Conservation (phyloP, 2,797 vertebrate genomes). For the Enteromius fasciolatus region DNA sequence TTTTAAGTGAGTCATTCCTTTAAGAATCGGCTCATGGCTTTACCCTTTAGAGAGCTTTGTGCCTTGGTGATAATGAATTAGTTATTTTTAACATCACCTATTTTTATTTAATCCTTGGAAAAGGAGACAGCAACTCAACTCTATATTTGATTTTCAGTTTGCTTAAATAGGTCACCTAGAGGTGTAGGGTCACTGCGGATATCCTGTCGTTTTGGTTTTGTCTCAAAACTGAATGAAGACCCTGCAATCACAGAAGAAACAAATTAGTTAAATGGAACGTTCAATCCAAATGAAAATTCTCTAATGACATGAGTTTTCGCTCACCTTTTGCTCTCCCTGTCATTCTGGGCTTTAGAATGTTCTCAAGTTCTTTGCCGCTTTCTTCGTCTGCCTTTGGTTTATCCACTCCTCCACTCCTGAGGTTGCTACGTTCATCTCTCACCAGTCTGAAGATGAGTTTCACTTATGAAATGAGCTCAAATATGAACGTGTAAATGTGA, state of each 20-base stretch:
- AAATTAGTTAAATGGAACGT: constrained; percentile 33
- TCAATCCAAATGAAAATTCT: background rate
- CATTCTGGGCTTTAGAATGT: constrained; percentile 25
- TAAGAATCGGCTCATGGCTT: background rate
- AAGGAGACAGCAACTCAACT: background rate
- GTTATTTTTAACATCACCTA: background rate
- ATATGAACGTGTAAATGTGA: background rate
- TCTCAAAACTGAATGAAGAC: constrained; percentile 88
- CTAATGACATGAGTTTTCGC: background rate
- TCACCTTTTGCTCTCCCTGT: constrained; percentile 33
- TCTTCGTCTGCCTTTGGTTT: constrained; percentile 51
- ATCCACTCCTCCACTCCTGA: constrained; percentile 16
- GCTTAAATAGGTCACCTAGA: constrained; percentile 44
- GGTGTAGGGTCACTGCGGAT: constrained; percentile 95
- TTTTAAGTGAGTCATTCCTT: background rate
- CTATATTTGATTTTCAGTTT: constrained; percentile 9
- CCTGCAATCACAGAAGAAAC: constrained; percentile 69
- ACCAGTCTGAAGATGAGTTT: constrained; percentile 5
- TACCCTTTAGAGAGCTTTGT: constrained; percentile 1
- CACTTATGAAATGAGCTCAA: background rate
- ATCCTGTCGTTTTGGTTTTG: constrained; percentile 87
- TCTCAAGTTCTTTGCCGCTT: constrained; percentile 35
- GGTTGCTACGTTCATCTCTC: constrained; percentile 17
- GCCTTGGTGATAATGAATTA: background rate
- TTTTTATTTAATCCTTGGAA: background rate